phyloP scores from a whole-genome alignment of 2,113 vertebrate species.

The Boleophthalmus pectinirostris region DNA sequence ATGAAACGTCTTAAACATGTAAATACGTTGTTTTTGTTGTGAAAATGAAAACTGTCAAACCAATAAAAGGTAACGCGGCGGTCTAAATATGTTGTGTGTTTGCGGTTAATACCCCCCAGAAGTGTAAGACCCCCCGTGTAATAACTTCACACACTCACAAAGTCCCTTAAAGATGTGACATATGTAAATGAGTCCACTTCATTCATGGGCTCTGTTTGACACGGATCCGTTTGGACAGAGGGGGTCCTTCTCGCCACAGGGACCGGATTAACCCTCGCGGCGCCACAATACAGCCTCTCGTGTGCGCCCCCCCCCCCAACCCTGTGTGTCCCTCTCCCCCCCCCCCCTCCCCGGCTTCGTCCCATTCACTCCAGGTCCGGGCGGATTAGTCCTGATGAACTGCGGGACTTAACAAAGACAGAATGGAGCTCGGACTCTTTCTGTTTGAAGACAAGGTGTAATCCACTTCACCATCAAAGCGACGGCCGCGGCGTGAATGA shows the following conservation, averaged over 20 bases:
- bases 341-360: constrained; percentile 56
- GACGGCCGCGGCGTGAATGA: constrained; percentile 94
- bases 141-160: too few relatives aligned
- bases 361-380: constrained; percentile 87
- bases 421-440: constrained; percentile 84
- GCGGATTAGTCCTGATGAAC: constrained; percentile 98
- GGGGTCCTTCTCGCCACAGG: constrained; percentile 69
- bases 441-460: constrained; percentile 91
- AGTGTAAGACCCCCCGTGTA: too few relatives aligned
- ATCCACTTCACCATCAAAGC: constrained; percentile 99
- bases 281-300: too few relatives aligned
- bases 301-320: constrained; percentile 80
- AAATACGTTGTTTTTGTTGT: too few relatives aligned
- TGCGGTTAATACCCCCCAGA: too few relatives aligned
- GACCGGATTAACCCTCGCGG: too few relatives aligned
- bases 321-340: constrained; percentile 80
- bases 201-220: constrained; percentile 1
- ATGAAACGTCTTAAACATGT: too few relatives aligned
- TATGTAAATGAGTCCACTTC: background rate
- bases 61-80: too few relatives aligned
- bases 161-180: background rate
- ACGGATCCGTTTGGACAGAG: constrained; percentile 17
- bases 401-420: constrained; percentile 99
- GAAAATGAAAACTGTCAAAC: too few relatives aligned
- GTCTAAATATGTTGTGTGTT: too few relatives aligned